Conservation (phyloP, 2,797 vertebrate species). For the Tapirus indicus region DNA sequence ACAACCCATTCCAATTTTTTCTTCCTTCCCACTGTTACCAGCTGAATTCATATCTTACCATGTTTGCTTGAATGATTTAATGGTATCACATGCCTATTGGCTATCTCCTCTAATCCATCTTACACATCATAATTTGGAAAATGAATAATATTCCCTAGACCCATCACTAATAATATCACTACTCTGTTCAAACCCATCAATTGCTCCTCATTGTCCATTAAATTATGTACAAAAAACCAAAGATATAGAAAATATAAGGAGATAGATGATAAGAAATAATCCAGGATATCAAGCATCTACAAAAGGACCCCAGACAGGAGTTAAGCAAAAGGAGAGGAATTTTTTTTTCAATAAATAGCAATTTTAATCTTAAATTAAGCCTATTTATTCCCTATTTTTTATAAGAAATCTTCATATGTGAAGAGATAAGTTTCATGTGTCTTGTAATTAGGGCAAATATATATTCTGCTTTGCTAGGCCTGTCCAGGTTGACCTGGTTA, state of each 20-base stretch:
- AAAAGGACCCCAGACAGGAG: background rate
- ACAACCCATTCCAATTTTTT: background rate
- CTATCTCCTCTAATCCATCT: background rate
- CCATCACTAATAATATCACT: background rate
- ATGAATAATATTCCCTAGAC: background rate
- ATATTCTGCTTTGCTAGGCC: background rate
- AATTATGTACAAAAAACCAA: background rate
- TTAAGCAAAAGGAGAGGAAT: background rate
- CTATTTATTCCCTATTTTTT: background rate
- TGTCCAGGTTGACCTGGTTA: background rate
- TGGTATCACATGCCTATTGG: background rate
- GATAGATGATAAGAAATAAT: background rate
- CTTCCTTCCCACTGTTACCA: background rate
- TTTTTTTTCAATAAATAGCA: background rate
- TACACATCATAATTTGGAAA: background rate
- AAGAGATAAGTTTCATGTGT: background rate
- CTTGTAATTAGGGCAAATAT: background rate
- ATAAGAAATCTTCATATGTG: background rate
- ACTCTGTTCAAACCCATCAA: background rate
- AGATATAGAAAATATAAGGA: background rate
- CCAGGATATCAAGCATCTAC: background rate
- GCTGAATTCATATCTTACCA: background rate
- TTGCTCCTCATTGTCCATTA: background rate
- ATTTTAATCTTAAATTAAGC: background rate
- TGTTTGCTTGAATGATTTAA: background rate